Base-by-base conservation (phyloP, 2,797 vertebrate genomes). In the Gymnopithys bicolor region DNA sequence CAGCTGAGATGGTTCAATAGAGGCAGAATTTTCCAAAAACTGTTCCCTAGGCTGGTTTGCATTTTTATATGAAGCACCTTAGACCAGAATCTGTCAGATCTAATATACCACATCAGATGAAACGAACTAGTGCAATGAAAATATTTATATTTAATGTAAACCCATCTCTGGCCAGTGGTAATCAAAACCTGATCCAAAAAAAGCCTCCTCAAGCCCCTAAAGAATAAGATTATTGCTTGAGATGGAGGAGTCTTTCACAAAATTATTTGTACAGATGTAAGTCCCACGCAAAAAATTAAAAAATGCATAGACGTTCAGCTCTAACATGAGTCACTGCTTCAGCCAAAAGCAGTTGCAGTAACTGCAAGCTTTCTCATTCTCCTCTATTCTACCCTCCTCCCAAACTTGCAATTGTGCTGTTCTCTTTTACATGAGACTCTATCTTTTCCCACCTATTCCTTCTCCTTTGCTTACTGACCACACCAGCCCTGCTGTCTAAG, bases 261-360 rank as follows among this genome's bases (percentile, higher is more conserved):
- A 52, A 67, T 70, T 94, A 70, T 93, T 96, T 91, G 45, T 79
- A 94, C 88, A 93, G 83, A 91, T 90, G 80, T 55, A 60, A 76
- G 30, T 67, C 48, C 48, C 37, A 74, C n/a, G 18, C 66, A 87
- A 84, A 95, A 87, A 46, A 79, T 52, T 53, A 70, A 90, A 70
- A 76, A 89, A 46, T n/a, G 41, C 25, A 16, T 24, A 46, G 37
- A 85, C 67, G 13, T 85, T 82, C 71, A 71, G 14, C 32, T 92
- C 35, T 86, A 76, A 66, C 13, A 6, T 25, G 64, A 76, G 13
- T 70, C 51, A 91, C 23, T 12, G 22, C 53, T 53, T 78, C 52
- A 81, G 62, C 19, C 66, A 88, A 95, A 93, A 59, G 33, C 33
- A 84, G 37, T 9, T 52, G 17, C 33, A 81, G 27, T 53, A 45